Base-by-base conservation (phyloP, 2,113 vertebrate genomes). In the Misgurnus anguillicaudatus region DNA sequence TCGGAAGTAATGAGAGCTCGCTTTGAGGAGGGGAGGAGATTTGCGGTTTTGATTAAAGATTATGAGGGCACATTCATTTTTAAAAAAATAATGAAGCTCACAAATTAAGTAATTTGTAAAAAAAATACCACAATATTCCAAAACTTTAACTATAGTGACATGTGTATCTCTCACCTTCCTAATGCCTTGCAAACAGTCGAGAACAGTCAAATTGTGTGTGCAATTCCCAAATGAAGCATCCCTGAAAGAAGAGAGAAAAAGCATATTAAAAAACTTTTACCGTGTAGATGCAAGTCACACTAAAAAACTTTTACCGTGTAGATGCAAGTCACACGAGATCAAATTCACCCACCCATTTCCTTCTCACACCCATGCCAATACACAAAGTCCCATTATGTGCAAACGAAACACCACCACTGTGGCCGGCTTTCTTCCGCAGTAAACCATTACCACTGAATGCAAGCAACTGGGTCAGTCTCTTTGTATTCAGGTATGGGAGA, bases 151-250 rank as follows among this genome's bases (percentile, higher is more conserved):
- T 31, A 31, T 3, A 31, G 24, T 31, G 24, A 2, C 24, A 3
- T 31, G 10, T 38, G 21, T 19, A 36, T 2, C 4, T 63, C 74
- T 94, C 93, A 98, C 98, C 97, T 98, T 99, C 86, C 93, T 91
- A 90, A 99, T 91, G 80, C 97, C 98, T 87, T 98, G 95, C 85
- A 99, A 93, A 89, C 97, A 99, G 89, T 99, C 96, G 57, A 99
- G 92, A 88, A 99, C 92, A 0, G 95, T 96, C 69, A 99, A 94
- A 87, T 94, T 95, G 89, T 94, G 98, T 21, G 94, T 95, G 91
- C 94, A 96, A 82, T 91, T 97, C 85, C 97, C 98, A 88, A 98
- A 98, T 3, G 98, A 96, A 73, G 98, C 98, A 80, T 99, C 98
- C 90, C 98, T 99, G 86, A 73, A 65, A 76, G 51, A 42, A 6